Evolutionary conservation across 2,888 invertebrate species (phyloP).

Genomic region (Strigamia crassipes): DNA sequence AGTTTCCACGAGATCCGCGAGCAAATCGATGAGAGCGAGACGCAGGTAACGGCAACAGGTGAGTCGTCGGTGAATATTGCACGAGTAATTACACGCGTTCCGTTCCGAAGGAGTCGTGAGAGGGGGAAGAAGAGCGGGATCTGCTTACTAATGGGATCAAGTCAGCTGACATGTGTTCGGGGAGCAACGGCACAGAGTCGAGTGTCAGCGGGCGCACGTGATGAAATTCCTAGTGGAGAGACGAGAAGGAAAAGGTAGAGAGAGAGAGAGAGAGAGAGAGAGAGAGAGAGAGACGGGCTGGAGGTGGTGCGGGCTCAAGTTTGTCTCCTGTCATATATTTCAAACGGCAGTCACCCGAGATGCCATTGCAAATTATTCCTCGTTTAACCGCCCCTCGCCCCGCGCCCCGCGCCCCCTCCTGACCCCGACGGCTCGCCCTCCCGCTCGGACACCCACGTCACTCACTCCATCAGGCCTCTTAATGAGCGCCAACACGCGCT

Average conservation of each 20-base stretch:
- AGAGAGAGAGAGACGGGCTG: not conserved
- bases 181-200: not conserved
- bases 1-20: not conserved
- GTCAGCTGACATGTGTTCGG: slow-evolving; percentile 26
- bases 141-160: slow-evolving; percentile 31
- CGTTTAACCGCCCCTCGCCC: not conserved
- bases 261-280: not conserved
- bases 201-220: slow-evolving; percentile 32
- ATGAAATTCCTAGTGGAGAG: not conserved
- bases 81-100: slow-evolving; percentile 5
- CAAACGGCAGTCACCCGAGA: slow-evolving; percentile 26
- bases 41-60: not conserved
- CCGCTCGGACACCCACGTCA: slow-evolving; percentile 32
- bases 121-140: not conserved
- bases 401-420: not conserved
- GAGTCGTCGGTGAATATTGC: not conserved
- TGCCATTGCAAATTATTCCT: slow-evolving; percentile 28
- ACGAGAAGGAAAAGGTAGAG: not conserved
- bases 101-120: not conserved
- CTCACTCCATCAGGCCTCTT: slow-evolving; percentile 22
- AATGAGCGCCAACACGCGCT: not conserved
- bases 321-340: slow-evolving; percentile 32
- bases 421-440: not conserved
- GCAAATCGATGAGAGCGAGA: not conserved
- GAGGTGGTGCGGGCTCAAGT: not conserved